A percentile compares a stretch with the other conserved stretches of the same genome.
These are phyloP conservation scores for Monarcha castaneiventris DNA, from an alignment of 2,113 vertebrate genomes.

Conservation along the genomic window DNA sequence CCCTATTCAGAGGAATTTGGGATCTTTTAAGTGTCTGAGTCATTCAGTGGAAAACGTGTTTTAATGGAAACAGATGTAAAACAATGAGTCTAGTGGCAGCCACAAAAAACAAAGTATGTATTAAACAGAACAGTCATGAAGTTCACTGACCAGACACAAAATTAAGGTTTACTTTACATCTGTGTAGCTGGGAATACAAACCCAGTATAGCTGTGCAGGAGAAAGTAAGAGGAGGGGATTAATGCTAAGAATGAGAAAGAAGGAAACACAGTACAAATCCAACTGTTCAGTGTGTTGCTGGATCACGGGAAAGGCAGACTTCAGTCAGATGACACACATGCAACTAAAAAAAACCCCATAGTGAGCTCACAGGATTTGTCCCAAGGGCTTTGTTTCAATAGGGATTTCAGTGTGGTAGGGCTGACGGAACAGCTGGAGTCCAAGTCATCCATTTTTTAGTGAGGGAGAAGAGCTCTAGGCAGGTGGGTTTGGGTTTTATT, in stretches of 20 bases:
- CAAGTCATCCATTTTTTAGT: neutral
- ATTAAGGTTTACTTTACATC: neutral
- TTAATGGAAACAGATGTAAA: conserved; percentile 53
- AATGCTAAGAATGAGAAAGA: neutral
- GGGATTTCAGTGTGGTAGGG: neutral
- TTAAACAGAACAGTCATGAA: neutral
- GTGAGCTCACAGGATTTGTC: neutral
- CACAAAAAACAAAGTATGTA: neutral
- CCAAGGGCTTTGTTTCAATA: neutral
- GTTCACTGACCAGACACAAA: conserved; percentile 12
- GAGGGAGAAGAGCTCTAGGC: neutral
- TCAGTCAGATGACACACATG: neutral
- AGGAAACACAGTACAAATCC: neutral
- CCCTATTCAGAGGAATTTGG: conserved; percentile 30
- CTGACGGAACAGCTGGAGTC: neutral
- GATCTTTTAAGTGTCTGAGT: conserved; percentile 31
- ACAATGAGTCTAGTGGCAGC: conserved; percentile 17
- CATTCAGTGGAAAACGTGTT: conserved; percentile 8
- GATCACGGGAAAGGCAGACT: neutral
- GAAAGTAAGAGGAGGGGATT: neutral
- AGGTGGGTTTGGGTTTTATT: neutral
- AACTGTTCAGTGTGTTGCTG: neutral
- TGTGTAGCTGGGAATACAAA: neutral
- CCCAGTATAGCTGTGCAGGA: neutral
- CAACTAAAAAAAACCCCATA: neutral